Evolutionary conservation across 2,888 invertebrate species (phyloP), one percentile per base, ranked within the genome.

Genomic region (Meteorus colon): DNA sequence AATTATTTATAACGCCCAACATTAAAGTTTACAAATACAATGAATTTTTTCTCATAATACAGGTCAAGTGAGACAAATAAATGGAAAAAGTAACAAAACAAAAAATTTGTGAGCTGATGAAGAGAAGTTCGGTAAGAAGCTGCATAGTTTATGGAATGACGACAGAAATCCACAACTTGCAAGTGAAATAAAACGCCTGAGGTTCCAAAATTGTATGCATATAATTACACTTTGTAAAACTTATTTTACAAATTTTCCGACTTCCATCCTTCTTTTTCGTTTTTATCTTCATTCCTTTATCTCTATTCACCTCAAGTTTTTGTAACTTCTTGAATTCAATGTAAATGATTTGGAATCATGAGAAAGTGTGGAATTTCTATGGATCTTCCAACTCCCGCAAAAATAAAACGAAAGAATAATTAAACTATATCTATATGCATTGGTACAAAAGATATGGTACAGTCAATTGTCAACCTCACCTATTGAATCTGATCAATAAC

Each of bases 161-260:
- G 8, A 27, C 27, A 12, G 51, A 70, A 41, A 70, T 31, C 55
- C 55, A 55, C 55, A 55, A 55, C 55, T 55, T 55, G 6, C 19
- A 70, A 55, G 66, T 66, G 41, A 66, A 45, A 66, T 66, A 66
- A 45, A 3, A 12, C 19, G 66, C 66, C 41, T 14, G 14, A 6
- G 24, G 27, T 45, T 16, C 24, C 66, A 66, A 66, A 19, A 66
- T 66, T 66, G 41, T 45, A 41, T 45, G 24, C 24, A 66, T 41
- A 66, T 41, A 66, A 66, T 66, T 66, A 37, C 65, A 27, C 66
- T 37, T 66, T 41, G 45, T 19, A 37, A 66, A 66, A 66, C 41
- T 66, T 24, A 41, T 27, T 66, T 66, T 41, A 41, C 41, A 19
- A 66, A 27, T 66, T 12, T 41, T 19, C 16, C 8, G 24, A 66